Conservation (phyloP, 2,797 vertebrate species). For the Cyprinodon diabolis region DNA sequence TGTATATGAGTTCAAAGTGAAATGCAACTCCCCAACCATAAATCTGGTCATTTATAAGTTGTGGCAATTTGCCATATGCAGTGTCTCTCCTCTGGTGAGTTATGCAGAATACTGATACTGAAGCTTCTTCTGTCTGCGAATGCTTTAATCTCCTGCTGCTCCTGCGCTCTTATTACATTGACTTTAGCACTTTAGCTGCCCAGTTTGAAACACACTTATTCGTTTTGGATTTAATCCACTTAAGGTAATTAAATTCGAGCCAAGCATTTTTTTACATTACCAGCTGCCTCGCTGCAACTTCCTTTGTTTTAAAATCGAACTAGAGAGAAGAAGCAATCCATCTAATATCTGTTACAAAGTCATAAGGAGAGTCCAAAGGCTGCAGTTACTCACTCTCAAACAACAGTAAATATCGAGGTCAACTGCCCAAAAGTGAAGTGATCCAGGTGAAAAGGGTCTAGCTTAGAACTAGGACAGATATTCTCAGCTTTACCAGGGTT, state of each 20-base stretch:
- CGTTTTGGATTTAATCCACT: conserved; percentile 68
- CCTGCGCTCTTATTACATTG: conserved; percentile 59
- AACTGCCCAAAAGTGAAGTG: conserved; percentile 51
- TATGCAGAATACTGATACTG: conserved; percentile 46
- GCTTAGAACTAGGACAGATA: conserved; percentile 65
- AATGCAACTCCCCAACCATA: conserved; percentile 34
- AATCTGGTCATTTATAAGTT: conserved; percentile 46
- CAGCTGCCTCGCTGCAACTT: conserved; percentile 40
- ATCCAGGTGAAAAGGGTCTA: conserved; percentile 44
- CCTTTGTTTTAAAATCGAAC: conserved; percentile 46
- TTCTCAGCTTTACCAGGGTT: conserved; percentile 47
- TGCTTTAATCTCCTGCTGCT: conserved; percentile 51
- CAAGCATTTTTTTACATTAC: conserved; percentile 45
- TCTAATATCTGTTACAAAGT: conserved; percentile 40
- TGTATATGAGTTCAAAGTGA: conserved; percentile 49
- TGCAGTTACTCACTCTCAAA: conserved; percentile 35
- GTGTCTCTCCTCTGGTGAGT: conserved; percentile 52
- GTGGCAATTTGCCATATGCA: conserved; percentile 59
- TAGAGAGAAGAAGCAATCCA: conserved; percentile 34
- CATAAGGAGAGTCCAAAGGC: conserved; percentile 34
- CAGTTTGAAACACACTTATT: conserved; percentile 69
- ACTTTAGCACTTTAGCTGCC: conserved; percentile 52
- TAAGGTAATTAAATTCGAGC: conserved; percentile 79
- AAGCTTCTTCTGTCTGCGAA: conserved; percentile 51
- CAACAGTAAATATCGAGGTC: conserved; percentile 54